Evolutionary conservation across 2,113 vertebrate species (phyloP).

Genomic region (Indicator maculatus): DNA sequence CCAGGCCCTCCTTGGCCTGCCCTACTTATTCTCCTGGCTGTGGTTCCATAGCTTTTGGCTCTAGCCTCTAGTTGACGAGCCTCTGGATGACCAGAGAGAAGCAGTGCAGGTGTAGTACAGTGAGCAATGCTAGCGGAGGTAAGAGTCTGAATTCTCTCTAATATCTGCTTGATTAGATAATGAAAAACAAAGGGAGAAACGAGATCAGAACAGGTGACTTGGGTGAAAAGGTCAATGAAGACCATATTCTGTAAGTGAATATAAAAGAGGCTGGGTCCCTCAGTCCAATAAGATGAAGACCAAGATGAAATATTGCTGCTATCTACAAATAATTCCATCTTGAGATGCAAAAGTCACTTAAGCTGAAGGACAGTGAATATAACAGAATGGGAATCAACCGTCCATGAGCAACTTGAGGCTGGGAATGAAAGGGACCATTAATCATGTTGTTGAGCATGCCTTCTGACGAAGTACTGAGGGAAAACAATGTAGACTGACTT

Average conservation of each 20-base stretch:
- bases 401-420: background rate
- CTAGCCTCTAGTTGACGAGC: background rate
- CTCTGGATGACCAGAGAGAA: background rate
- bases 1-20: background rate
- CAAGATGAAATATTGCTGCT: background rate
- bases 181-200: background rate
- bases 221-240: background rate
- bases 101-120: background rate
- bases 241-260: background rate
- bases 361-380: background rate
- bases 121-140: background rate
- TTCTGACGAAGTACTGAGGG: background rate
- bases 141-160: background rate
- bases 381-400: background rate
- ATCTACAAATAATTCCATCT: background rate
- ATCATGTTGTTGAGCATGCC: background rate
- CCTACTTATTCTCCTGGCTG: slow-evolving; percentile 17
- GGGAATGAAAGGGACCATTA: background rate
- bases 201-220: background rate
- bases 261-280: background rate
- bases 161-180: background rate
- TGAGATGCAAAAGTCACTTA: background rate
- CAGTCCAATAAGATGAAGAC: background rate
- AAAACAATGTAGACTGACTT: background rate
- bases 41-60: background rate